Conservation (phyloP, 2,797 vertebrate species). For the Peromyscus nudipes region DNA sequence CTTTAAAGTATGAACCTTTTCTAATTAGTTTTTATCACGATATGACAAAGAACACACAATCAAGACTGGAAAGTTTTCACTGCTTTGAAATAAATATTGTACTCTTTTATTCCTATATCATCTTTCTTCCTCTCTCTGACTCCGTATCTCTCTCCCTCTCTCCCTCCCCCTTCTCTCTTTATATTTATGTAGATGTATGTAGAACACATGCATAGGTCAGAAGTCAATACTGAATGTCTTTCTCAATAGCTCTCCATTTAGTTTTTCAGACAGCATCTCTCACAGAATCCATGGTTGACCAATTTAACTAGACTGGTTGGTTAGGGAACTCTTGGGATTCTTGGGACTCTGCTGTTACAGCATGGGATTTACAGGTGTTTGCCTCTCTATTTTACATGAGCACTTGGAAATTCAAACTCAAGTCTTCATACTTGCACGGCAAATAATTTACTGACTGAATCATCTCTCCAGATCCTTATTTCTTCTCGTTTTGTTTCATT, state of each 20-base stretch:
- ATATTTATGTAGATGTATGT: background rate
- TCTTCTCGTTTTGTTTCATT: background rate
- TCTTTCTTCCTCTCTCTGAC: background rate
- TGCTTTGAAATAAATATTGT: constrained; percentile 5
- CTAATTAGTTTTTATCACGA: background rate
- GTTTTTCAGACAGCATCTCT: background rate
- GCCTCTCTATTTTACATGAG: background rate
- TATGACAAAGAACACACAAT: background rate
- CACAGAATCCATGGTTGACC: background rate
- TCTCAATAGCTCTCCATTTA: background rate
- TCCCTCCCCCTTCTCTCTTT: no score
- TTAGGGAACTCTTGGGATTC: background rate
- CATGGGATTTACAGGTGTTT: background rate
- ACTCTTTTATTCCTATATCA: background rate
- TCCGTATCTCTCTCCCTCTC: background rate
- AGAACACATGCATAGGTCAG: background rate
- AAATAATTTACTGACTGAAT: background rate
- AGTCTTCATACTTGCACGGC: background rate
- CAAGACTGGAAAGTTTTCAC: background rate
- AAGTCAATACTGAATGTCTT: background rate
- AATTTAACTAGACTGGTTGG: background rate
- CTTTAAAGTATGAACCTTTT: background rate
- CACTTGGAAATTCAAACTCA: background rate
- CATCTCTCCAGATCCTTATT: background rate
- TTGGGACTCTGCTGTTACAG: background rate